Percentiles rank a stretch among this genome's conserved stretches.
Evolutionary conservation across 2,888 invertebrate species (phyloP).

Genomic region (Napeogenes inachia): DNA sequence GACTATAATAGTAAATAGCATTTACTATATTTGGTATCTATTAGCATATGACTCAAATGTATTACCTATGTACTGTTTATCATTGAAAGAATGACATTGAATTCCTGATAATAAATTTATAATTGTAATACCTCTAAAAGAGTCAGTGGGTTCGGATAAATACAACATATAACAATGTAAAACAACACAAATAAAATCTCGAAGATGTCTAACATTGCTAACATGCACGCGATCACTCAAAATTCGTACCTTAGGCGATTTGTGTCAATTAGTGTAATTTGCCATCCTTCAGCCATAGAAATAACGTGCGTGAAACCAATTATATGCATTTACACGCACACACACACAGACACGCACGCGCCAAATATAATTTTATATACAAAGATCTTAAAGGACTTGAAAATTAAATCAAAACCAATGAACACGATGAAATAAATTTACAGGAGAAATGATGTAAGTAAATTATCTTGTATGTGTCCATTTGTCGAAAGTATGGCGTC

Average conservation of each 20-base stretch:
- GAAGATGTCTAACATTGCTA: conserved; percentile 4
- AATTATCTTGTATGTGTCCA: no score
- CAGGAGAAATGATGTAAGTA: no score
- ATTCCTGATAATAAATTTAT: not conserved
- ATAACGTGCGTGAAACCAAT: conserved; percentile 9
- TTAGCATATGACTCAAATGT: not conserved
- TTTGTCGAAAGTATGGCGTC: no score
- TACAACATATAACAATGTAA: not conserved
- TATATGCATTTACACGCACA: conserved; percentile 14
- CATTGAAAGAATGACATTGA: not conserved
- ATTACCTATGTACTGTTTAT: not conserved
- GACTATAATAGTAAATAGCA: no score
- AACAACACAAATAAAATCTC: conserved; percentile 1
- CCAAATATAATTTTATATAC: not conserved
- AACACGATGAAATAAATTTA: no score
- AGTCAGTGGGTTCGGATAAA: not conserved
- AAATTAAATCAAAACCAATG: not conserved
- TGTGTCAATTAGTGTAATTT: conserved; percentile 24
- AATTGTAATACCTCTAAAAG: not conserved
- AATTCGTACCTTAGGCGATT: conserved; percentile 10
- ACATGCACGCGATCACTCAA: conserved; percentile 11
- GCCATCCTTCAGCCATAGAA: conserved; percentile 18
- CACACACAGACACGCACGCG: conserved; percentile 10
- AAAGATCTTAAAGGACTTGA: not conserved
- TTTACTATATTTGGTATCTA: not conserved